Base-by-base conservation (phyloP, 2,113 vertebrate genomes). In the Phasianus colchicus region DNA sequence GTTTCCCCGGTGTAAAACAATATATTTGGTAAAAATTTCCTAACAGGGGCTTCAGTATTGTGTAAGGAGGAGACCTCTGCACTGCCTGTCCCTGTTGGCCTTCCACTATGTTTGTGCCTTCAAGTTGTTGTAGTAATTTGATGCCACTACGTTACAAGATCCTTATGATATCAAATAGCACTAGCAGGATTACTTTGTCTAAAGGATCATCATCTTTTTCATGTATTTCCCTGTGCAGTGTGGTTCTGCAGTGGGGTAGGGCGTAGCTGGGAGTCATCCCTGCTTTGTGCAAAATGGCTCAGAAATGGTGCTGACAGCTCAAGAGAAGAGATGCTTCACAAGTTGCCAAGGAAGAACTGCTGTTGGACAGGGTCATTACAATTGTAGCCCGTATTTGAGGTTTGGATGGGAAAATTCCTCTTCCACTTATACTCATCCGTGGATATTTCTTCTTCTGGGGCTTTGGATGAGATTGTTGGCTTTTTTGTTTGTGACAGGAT, bases 61-160 rank as follows among this genome's bases (percentile, higher is more conserved):
- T 8, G 4, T 60, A 69, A 79, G 54, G 69, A 30, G 83, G 42
- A 38, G 78, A 77, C 17, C 8, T 64, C 4, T 6, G 29, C 43
- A 52, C 13, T 72, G 22, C 32, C 10, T 12, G 5, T 24, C 32
- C 38, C 15, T 0, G 0, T 80, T 42, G 71, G 72, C 13, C 67
- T 88, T 63, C 38, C 20, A 5, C 22, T 3, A 0, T 19, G 24
- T 43, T 19, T 38, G 13, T 43, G 5, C 34, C 47, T 58, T 57
- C 54, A 57, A 10, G 32, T 32, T 24, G 10, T 34, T 34, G 29
- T 54, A 76, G 17, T 83, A 83, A 3, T 0, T 24, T 30, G 0
- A 0, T 66, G n/a, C 43, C n/a, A 63, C n/a, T 42, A 40, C 48
- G 27, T 42, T 58, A 54, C 42, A 61, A 65, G 27, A 73, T 45